Percentiles rank a stretch among this genome's conserved stretches.
Conservation (phyloP, 64 coral and sea anemone species). For the Pocillopora verrucosa region DNA sequence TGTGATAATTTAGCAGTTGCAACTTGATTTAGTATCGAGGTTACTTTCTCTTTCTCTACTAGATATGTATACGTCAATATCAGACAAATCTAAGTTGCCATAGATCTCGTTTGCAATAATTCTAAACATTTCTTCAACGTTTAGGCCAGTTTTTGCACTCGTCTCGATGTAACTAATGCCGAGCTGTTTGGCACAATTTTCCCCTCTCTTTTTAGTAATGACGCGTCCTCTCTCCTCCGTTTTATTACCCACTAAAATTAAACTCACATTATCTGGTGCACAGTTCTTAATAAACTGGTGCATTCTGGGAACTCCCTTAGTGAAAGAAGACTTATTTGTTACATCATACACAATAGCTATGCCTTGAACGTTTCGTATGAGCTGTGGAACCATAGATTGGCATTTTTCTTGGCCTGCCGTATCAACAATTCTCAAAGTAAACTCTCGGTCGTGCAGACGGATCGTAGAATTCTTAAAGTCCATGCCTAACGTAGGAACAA, state of each 20-base stretch:
- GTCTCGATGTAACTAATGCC: slow-evolving; percentile 9
- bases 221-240: background rate
- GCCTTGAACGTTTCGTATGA: background rate
- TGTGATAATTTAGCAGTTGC: too few species aligned
- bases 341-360: slow-evolving; percentile 39
- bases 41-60: background rate
- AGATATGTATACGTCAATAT: background rate
- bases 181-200: background rate
- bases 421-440: slow-evolving; percentile 5
- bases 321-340: background rate
- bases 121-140: background rate
- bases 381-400: background rate
- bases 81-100: slow-evolving; percentile 12
- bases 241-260: slow-evolving; percentile 42
- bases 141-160: background rate
- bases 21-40: too few species aligned
- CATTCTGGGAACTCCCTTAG: slow-evolving; percentile 2
- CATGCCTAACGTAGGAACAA: background rate
- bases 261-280: background rate
- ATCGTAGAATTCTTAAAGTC: background rate
- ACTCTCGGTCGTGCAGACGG: background rate
- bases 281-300: background rate
- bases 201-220: background rate
- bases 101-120: slow-evolving; percentile 5
- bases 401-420: slow-evolving; percentile 28